Base-by-base conservation (phyloP, 2,797 vertebrate genomes). In the Melanotaenia trifasciata region DNA sequence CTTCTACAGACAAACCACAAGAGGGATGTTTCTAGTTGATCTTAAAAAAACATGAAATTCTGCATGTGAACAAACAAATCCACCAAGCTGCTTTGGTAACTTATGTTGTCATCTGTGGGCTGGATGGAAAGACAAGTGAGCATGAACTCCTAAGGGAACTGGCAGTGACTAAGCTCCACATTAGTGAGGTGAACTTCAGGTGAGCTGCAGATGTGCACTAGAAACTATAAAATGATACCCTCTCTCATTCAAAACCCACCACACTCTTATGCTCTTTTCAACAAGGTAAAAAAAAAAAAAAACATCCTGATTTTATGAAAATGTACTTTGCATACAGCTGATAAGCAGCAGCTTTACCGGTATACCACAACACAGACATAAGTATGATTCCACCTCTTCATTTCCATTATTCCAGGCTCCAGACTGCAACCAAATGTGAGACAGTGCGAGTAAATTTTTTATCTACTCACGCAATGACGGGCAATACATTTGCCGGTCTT, bases 181-280 rank as follows among this genome's bases (percentile, higher is more conserved):
- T 45, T 11, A 57, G 6, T 45, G 58, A 78, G 59, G 59, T 67
- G 53, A 78, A 50, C 2, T 3, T 22, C 35, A 68, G 76, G 71
- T 75, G 63, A 84, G 40, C 26, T 5, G 33, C 12, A 26, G 35
- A 13, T 54, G 26, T 63, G 72, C 47, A 3, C 3, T 59, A 26
- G 1, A 20, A 28, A 67, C 53, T 53, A 45, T 20, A 32, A 54
- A 50, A 63, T 43, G 36, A 68, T 38, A 64, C 8, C 13, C 11
- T 47, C 47, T 50, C 47, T 66, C 33, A 26, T 11, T 58, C 36
- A 2, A n/a, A 24, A 66, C 11, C 5, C 10, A 58, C 22, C 1
- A 20, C 5, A 20, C 22, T 53, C 18, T 2, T 57, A 3, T 16
- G 18, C 28, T 38, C 7, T 28, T 16, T 18, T 8, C 28, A 33